A percentile compares a stretch with the other conserved stretches of the same genome.
Evolutionary conservation across 2,797 vertebrate species (phyloP).

Genomic region (Onychomys torridus): DNA sequence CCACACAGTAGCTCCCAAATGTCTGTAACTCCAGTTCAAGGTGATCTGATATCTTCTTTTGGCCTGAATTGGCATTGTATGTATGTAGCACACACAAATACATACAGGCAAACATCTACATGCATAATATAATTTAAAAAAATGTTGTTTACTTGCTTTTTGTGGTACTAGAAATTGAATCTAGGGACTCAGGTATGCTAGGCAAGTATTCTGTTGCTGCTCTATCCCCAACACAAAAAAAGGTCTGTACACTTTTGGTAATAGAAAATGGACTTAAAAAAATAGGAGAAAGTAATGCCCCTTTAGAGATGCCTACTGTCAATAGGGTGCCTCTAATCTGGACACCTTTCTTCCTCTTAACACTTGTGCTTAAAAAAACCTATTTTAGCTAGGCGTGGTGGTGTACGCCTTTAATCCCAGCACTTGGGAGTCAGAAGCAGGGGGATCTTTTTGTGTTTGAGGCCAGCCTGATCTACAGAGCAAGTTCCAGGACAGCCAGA

Average conservation of each 20-base stretch:
- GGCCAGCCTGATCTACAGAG: background rate
- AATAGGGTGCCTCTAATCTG: background rate
- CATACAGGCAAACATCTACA: no score
- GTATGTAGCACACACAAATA: background rate
- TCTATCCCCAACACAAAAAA: background rate
- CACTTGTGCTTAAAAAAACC: background rate
- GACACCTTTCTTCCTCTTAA: background rate
- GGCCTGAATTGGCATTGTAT: background rate
- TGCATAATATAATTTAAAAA: background rate
- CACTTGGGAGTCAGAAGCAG: background rate
- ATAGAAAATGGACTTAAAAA: background rate
- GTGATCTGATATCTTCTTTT: background rate
- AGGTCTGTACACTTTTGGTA: background rate
- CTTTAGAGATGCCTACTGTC: background rate
- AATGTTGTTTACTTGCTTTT: background rate
- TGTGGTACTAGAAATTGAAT: background rate
- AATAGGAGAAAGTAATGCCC: background rate
- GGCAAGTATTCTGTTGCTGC: background rate
- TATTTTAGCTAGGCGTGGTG: background rate
- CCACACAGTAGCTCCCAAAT: background rate
- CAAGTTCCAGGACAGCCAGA: background rate
- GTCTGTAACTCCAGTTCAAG: background rate
- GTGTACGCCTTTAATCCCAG: background rate
- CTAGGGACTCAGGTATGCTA: background rate
- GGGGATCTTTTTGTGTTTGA: background rate